Conservation (phyloP, 2,113 vertebrate genomes). For the Fukomys damarensis region DNA sequence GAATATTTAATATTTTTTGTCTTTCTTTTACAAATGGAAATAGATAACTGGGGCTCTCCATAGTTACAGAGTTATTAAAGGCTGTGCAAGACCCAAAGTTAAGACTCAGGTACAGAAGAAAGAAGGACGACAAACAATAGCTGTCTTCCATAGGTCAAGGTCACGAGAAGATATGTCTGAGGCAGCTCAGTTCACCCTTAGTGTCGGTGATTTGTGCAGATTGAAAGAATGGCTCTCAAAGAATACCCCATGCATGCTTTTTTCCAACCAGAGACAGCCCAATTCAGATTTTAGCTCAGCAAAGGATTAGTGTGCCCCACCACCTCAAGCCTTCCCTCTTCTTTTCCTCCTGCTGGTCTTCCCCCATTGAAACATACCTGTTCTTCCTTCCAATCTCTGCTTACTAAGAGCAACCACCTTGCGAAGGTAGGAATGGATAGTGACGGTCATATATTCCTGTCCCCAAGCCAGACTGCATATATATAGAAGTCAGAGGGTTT, state of each 20-base stretch:
- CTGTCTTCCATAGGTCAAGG: background rate
- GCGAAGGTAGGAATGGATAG: background rate
- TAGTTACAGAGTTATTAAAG: background rate
- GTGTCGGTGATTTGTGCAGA: background rate
- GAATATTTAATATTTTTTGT: conserved; percentile 12
- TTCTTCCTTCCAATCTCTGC: background rate
- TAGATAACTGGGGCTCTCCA: background rate
- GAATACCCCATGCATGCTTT: background rate
- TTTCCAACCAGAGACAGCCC: background rate
- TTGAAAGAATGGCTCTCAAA: background rate
- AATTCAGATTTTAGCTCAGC: background rate
- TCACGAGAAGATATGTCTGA: background rate
- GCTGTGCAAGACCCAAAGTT: background rate
- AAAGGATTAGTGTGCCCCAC: background rate
- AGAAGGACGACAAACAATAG: background rate
- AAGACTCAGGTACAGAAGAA: background rate
- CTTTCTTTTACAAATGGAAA: conserved; percentile 31
- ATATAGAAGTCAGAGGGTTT: conserved; percentile 42
- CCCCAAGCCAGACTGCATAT: conserved; percentile 7
- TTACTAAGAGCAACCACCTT: background rate
- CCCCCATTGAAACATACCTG: background rate
- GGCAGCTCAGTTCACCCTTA: background rate
- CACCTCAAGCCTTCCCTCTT: background rate
- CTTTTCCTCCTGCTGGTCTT: background rate
- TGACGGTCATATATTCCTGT: background rate